These are phyloP conservation scores for Sebastes hubbsi DNA, from an alignment of 2,797 vertebrate genomes.

Conservation along the genomic window DNA sequence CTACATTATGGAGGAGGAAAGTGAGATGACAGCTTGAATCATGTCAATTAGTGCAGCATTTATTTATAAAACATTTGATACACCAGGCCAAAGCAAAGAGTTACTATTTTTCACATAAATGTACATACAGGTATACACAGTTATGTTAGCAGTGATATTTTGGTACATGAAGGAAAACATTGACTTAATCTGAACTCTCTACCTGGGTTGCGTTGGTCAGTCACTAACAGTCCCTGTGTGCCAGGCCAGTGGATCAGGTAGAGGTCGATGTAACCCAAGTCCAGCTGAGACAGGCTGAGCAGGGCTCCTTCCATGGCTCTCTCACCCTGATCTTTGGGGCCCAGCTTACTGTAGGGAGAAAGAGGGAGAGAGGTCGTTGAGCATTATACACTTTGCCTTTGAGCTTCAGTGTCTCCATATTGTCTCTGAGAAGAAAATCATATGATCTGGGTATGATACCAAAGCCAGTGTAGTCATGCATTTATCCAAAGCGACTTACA, in stretches of 20 bases:
- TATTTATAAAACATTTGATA: neutral
- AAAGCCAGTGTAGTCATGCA: no score
- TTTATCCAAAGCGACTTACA: neutral
- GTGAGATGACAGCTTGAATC: neutral
- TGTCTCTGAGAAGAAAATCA: neutral
- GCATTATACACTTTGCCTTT: neutral
- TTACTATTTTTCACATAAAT: neutral
- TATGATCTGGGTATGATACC: neutral
- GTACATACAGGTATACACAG: no score
- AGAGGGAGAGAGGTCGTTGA: neutral
- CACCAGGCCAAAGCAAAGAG: neutral
- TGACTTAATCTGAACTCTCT: neutral
- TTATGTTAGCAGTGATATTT: neutral
- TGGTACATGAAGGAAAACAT: neutral
- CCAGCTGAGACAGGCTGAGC: slow-evolving; percentile 80
- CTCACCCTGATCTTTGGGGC: slow-evolving; percentile 83
- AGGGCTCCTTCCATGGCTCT: slow-evolving; percentile 76
- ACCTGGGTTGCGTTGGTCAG: slow-evolving; percentile 76
- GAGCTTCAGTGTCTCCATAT: neutral
- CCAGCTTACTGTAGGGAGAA: slow-evolving; percentile 79
- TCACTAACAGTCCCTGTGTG: slow-evolving; percentile 77
- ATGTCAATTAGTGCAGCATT: neutral
- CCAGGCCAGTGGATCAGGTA: slow-evolving; percentile 90
- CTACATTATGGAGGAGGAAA: neutral
- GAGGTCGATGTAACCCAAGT: slow-evolving; percentile 85